Evolutionary conservation across 1,140 invertebrate species (phyloP).

Genomic region (Brachionus rotundiformis): DNA sequence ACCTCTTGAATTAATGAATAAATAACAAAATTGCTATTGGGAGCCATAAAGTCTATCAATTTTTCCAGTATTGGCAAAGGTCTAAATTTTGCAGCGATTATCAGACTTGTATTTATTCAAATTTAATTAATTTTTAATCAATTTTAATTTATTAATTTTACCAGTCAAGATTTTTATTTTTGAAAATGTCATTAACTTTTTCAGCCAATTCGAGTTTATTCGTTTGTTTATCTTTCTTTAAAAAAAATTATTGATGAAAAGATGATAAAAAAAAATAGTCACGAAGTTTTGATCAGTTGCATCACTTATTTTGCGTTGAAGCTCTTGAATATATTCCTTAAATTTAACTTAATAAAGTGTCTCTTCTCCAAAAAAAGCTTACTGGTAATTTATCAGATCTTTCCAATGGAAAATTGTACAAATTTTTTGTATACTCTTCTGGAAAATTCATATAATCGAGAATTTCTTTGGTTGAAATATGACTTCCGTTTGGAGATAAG

Average conservation of each 20-base stretch:
- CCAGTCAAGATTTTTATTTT: slow-evolving; percentile 70
- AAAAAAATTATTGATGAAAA: background rate
- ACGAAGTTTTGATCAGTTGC: slow-evolving; percentile 34
- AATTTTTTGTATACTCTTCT: slow-evolving; percentile 55
- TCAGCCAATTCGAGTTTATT: slow-evolving; percentile 52
- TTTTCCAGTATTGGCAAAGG: slow-evolving; percentile 75
- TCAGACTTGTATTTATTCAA: slow-evolving; percentile 67
- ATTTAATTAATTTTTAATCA: background rate
- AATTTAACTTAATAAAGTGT: background rate
- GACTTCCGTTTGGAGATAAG: slow-evolving; percentile 25
- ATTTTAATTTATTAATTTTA: slow-evolving; percentile 47
- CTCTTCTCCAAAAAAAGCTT: background rate
- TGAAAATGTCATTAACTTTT: slow-evolving; percentile 54
- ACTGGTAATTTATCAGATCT: slow-evolving; percentile 52
- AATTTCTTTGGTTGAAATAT: slow-evolving; percentile 55
- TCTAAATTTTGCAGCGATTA: slow-evolving; percentile 80
- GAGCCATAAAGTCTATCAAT: slow-evolving; percentile 74
- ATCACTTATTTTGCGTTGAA: slow-evolving; percentile 22
- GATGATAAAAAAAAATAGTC: background rate
- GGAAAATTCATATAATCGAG: slow-evolving; percentile 73
- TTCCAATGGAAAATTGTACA: slow-evolving; percentile 55
- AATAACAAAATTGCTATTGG: slow-evolving; percentile 79
- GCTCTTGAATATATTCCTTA: slow-evolving; percentile 53
- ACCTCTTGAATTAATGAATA: slow-evolving; percentile 75
- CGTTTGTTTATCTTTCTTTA: slow-evolving; percentile 54